Evolutionary conservation across 1,140 invertebrate genomes (phyloP).

Genomic region (Drosophila funebris): DNA sequence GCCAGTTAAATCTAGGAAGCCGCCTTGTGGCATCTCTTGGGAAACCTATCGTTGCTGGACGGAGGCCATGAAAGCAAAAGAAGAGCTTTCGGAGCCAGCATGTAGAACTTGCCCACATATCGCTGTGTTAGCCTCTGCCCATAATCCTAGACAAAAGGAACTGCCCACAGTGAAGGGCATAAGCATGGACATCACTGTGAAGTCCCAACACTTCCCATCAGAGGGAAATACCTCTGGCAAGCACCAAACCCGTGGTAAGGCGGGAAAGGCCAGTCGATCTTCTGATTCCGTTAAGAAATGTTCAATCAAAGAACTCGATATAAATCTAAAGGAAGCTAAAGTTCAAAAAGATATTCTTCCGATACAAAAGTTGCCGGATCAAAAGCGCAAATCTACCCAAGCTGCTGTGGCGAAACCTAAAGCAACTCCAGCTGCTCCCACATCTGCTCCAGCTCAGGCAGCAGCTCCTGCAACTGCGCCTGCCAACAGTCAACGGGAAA

Average conservation of each 20-base stretch:
- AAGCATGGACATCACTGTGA: constrained; percentile 29
- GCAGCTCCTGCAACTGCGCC: background rate
- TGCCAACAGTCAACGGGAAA: background rate
- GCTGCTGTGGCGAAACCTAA: background rate
- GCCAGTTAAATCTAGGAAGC: constrained; percentile 2
- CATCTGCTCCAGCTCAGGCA: no score
- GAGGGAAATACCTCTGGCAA: background rate
- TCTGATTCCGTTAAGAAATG: constrained; percentile 1
- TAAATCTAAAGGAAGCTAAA: background rate
- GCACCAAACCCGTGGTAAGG: background rate
- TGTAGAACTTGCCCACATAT: constrained; percentile 2
- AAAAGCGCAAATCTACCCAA: background rate
- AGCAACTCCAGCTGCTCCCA: background rate
- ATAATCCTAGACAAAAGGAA: background rate
- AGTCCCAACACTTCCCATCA: constrained; percentile 33
- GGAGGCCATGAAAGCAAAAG: background rate
- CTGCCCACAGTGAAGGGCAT: background rate
- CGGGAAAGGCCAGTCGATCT: background rate
- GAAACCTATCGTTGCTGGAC: constrained; percentile 56
- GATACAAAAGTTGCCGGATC: background rate
- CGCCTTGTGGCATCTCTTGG: constrained; percentile 45
- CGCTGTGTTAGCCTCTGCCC: background rate
- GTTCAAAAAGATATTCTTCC: background rate
- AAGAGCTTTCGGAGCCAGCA: background rate
- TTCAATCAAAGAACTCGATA: background rate